Conservation (phyloP, 2,113 vertebrate species). For the Chaetorhynchus papuensis region DNA sequence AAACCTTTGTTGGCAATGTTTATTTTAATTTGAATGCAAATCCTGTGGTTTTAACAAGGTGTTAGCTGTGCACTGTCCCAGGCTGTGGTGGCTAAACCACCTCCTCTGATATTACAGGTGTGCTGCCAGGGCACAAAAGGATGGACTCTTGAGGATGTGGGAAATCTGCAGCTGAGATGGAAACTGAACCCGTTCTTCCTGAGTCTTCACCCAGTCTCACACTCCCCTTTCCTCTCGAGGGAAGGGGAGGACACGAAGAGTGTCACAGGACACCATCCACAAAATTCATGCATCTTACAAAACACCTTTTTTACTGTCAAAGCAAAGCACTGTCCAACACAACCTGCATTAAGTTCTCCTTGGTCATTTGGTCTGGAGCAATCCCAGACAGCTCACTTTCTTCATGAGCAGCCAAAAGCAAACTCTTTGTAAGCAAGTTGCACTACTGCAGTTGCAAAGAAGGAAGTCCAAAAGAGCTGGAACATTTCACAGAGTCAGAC, state of each 20-base stretch:
- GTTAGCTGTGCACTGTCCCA: not conserved
- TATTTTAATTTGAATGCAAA: not conserved
- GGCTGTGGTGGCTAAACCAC: not conserved
- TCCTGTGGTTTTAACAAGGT: not conserved
- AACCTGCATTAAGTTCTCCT: not conserved
- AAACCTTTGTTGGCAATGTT: not conserved
- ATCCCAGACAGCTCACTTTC: not conserved
- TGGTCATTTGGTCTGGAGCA: not conserved
- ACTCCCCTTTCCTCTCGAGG: not conserved
- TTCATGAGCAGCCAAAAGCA: not conserved
- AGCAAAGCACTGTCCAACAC: not conserved
- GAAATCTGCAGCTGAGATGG: not conserved
- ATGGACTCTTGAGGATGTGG: not conserved
- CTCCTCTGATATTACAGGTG: not conserved
- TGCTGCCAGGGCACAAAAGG: not conserved
- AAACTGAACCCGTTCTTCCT: not conserved
- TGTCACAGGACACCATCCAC: not conserved
- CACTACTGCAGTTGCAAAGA: not conserved
- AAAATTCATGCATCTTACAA: not conserved
- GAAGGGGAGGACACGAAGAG: not conserved
- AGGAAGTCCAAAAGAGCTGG: not conserved
- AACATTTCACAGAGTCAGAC: not conserved
- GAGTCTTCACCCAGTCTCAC: not conserved
- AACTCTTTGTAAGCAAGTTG: not conserved
- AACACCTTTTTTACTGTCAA: not conserved